Evolutionary conservation across 1,140 invertebrate genomes (phyloP).

Genomic region (Tenebrio molitor): DNA sequence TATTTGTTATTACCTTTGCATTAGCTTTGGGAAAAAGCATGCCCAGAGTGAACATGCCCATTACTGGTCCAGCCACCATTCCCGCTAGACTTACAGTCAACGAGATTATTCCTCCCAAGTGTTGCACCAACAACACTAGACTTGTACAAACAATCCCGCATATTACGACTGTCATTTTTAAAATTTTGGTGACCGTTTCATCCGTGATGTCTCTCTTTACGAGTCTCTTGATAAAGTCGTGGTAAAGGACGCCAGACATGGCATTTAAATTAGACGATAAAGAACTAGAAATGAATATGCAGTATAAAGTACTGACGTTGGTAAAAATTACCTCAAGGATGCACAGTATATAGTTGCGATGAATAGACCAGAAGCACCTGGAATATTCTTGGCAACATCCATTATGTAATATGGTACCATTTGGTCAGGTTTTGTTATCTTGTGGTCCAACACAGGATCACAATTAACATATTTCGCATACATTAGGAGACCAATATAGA

Average conservation of each 20-base stretch:
- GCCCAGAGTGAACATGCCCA: constrained; percentile 77
- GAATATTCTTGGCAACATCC: constrained; percentile 68
- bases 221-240: constrained; percentile 73
- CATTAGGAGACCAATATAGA: constrained; percentile 78
- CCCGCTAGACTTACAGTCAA: constrained; percentile 75
- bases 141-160: no score
- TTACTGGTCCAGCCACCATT: constrained; percentile 73
- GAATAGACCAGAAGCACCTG: constrained; percentile 74
- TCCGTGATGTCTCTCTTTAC: no score
- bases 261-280: constrained; percentile 77
- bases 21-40: constrained; percentile 78
- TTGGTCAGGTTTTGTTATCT: constrained; percentile 67
- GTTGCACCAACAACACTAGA: no score
- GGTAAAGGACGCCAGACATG: constrained; percentile 75
- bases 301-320: neutral
- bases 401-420: constrained; percentile 71
- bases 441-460: constrained; percentile 75
- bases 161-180: no score
- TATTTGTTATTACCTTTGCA: constrained; percentile 70
- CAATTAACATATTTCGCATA: constrained; percentile 80
- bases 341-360: constrained; percentile 77
- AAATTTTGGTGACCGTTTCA: no score
- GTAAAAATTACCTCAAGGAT: constrained; percentile 71
- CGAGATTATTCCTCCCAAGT: constrained; percentile 68
- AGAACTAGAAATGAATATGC: constrained; percentile 67